Evolutionary conservation across 2,888 invertebrate species (phyloP).

Genomic region (Amitus sp.): DNA sequence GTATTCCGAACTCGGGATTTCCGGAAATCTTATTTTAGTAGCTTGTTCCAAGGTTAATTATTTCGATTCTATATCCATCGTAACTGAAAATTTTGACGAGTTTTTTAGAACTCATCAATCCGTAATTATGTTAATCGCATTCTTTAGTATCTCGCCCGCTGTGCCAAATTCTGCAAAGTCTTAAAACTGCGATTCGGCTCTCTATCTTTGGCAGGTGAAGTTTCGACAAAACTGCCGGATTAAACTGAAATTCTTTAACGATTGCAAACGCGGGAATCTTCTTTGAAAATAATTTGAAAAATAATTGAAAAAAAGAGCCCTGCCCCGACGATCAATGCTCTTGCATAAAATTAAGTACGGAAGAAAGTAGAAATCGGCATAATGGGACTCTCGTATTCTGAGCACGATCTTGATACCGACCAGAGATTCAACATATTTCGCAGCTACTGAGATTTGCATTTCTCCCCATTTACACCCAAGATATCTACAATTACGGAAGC

Average conservation of each 20-base stretch:
- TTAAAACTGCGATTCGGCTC: neutral
- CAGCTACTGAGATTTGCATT: slow-evolving; percentile 2
- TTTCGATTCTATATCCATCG: no score
- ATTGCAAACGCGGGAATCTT: neutral
- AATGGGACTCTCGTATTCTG: neutral
- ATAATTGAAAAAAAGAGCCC: neutral
- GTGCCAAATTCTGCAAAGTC: neutral
- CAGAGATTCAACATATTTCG: neutral
- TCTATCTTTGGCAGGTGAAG: neutral
- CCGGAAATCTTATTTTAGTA: no score
- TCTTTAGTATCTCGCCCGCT: neutral
- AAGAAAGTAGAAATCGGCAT: neutral
- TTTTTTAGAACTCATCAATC: no score
- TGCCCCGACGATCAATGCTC: neutral
- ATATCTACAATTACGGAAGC: neutral
- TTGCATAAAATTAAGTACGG: neutral
- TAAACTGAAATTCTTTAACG: neutral
- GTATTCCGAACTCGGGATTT: no score
- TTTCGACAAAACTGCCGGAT: neutral
- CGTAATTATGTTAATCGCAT: neutral
- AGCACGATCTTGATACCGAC: neutral
- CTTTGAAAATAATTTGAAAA: neutral
- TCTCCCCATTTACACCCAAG: neutral
- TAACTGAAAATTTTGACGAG: no score
- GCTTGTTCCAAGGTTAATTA: no score